Base-by-base conservation (phyloP, 2,888 invertebrate species). In the Euplexia lucipara region DNA sequence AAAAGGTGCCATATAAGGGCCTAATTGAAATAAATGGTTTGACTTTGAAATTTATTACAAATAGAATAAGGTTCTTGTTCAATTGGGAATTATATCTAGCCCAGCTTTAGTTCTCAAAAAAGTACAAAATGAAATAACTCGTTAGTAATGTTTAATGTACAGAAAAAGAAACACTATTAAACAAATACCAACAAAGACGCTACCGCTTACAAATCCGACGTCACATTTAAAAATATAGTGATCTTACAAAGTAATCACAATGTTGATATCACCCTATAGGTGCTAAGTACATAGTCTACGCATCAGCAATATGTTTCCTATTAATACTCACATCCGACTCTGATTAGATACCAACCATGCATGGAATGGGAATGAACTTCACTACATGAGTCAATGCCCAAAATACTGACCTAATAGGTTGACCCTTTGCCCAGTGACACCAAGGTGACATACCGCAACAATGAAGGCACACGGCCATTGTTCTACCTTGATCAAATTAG, bases 281-380 rank as follows among this genome's bases (percentile, higher is more conserved):
- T 42, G 6, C n/a, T 18, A 34, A 68, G 68, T 68, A 16, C 34
- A 35, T 1, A 45, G 44, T 53, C 56, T 16, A 30, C 9, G 3
- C 16, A 20, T 34, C 5, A 32, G 4, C 22, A 41, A 26, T 42
- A 47, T 44, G 44, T 64, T 44, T 54, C 35, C 67, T 35, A 66
- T 34, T 30, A 34, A 45, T 67, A 67, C 34, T 20, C 14, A 41
- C 60, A 59, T 69, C 65, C 70, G 20, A 12, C 39, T 47, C 16
- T 41, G 65, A 66, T 66, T 35, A 65, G 45, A 65, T 69, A 69
- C 2, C 26, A 39, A 39, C 20, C 53, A 26, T 16, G 14, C 30
- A 30, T 34, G n/a, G 12, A 26, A 37, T 34, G 14, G 16, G 14
- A 34, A 34, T 47, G 65, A 47, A 35, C 65, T 66, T 69, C n/a